Evolutionary conservation across 2,797 vertebrate genomes (phyloP), one percentile per base, ranked within the genome.

Genomic region (Coregonus ussuriensis): DNA sequence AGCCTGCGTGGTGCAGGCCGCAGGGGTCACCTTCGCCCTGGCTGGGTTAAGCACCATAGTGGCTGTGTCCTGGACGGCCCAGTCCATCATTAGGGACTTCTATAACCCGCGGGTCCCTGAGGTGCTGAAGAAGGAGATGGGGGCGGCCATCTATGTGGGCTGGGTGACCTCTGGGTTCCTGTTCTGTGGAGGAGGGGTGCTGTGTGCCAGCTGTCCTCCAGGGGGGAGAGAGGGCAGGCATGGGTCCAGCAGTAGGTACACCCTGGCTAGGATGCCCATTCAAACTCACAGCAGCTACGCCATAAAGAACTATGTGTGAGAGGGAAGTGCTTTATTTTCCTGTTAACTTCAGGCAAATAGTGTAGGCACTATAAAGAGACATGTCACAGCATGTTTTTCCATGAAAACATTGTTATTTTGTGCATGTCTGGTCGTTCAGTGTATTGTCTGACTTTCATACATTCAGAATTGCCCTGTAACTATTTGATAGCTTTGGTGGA

Each of bases 221-320:
- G 87, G 86, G 66, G 85, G 84, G 73, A 67, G 87, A 71, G 82
- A 86, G 16, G 31, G 13, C 4, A 31, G 31, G 4, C 25, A 67
- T 16, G 35, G 82, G 63, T 87, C 89, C 70, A 84, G 89, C 3
- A 79, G 83, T 3, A 87, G 91, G 71, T 95, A 96, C 88, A 89
- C 81, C 6, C 79, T 16, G 0, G 89, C 91, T 82, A 93, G 88
- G 81, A 83, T 77, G 4, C 81, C 88, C 5, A 72, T 81, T 1
- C 85, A 85, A 0, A 71, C 81, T 2, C 86, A 85, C 0, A 91
- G 85, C 82, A 86, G 93, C 87, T 96, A 96, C 1, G 93, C 96
- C 75, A 89, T 95, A 84, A 96, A 93, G 76, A 95, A 97, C 92
- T 97, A 97, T 0, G 96, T 97, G 54, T 97, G 87, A 96, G 25